Percentiles rank a stretch among this genome's conserved stretches.
These are phyloP conservation scores for Hyperoplus lanceolatus DNA, from an alignment of 2,797 vertebrate species.

Conservation along the genomic window DNA sequence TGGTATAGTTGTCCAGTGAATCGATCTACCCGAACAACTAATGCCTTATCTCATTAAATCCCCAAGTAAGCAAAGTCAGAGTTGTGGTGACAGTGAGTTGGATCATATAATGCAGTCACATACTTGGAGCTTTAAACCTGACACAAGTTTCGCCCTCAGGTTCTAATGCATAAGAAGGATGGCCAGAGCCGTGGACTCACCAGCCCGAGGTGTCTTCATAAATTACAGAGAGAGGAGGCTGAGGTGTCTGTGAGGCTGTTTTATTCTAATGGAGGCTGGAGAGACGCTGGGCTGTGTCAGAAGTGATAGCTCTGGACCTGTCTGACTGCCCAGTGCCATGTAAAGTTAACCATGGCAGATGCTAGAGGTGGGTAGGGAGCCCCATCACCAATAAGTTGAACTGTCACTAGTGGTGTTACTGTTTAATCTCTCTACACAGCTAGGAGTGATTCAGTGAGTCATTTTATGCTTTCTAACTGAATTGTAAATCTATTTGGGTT, in stretches of 20 bases:
- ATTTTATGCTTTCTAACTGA: background rate
- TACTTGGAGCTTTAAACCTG: constrained; percentile 36
- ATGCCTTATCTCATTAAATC: constrained; percentile 19
- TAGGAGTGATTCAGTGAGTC: background rate
- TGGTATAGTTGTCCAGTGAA: no score
- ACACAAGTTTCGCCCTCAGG: constrained; percentile 33
- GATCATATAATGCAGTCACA: constrained; percentile 19
- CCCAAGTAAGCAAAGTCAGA: constrained; percentile 26
- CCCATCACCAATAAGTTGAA: constrained; percentile 3
- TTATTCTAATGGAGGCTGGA: constrained; percentile 21
- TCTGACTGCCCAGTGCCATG: constrained; percentile 25
- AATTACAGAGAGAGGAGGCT: constrained; percentile 31
- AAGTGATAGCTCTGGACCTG: constrained; percentile 3
- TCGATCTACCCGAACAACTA: background rate
- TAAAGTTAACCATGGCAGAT: constrained; percentile 40
- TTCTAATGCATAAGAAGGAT: constrained; percentile 34
- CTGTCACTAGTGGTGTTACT: constrained; percentile 23
- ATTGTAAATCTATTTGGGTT: background rate
- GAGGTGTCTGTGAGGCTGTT: constrained; percentile 55
- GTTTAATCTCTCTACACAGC: constrained; percentile 32
- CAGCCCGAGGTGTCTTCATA: constrained; percentile 55
- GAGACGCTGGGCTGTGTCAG: constrained; percentile 46
- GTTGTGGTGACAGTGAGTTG: constrained; percentile 8
- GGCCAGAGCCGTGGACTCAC: constrained; percentile 19
- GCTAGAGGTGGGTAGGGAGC: background rate